Percentiles rank a stretch among this genome's conserved stretches.
phyloP scores from a whole-genome alignment of 64 coral and sea anemone species.

The Montipora efflorescens region DNA sequence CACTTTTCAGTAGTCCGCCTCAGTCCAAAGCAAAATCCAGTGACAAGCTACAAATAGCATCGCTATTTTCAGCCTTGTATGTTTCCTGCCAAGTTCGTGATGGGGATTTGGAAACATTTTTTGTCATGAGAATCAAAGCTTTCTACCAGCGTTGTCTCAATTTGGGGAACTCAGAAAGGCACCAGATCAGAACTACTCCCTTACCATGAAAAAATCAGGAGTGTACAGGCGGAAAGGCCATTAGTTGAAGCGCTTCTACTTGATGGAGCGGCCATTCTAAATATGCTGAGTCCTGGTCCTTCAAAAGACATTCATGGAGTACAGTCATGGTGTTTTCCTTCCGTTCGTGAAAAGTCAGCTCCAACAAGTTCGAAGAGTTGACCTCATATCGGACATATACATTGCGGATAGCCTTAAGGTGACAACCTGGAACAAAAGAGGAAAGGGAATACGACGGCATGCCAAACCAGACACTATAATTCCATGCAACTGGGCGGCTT shows the following conservation, averaged over 20 bases:
- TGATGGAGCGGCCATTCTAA: conserved; percentile 61
- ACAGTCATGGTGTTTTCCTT: conserved; percentile 36
- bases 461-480: conserved; percentile 39
- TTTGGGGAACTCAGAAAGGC: background rate
- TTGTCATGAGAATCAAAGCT: conserved; percentile 56
- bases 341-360: conserved; percentile 39
- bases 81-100: conserved; percentile 32
- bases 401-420: conserved; percentile 48
- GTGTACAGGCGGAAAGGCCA: conserved; percentile 31
- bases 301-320: conserved; percentile 58
- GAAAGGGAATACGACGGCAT: conserved; percentile 22
- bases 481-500: conserved; percentile 21
- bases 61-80: conserved; percentile 47
- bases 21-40: conserved; percentile 70
- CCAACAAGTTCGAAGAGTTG: conserved; percentile 40
- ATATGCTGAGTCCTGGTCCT: conserved; percentile 58
- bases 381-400: conserved; percentile 72
- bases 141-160: conserved; percentile 40
- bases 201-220: conserved; percentile 17
- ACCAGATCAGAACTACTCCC: conserved; percentile 63
- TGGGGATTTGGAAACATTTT: background rate
- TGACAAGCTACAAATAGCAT: conserved; percentile 42
- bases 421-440: conserved; percentile 51
- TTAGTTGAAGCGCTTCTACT: conserved; percentile 45
- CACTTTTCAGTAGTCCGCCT: conserved; percentile 74